Conservation (phyloP, 2,797 vertebrate species). For the Anguilla marmorata region DNA sequence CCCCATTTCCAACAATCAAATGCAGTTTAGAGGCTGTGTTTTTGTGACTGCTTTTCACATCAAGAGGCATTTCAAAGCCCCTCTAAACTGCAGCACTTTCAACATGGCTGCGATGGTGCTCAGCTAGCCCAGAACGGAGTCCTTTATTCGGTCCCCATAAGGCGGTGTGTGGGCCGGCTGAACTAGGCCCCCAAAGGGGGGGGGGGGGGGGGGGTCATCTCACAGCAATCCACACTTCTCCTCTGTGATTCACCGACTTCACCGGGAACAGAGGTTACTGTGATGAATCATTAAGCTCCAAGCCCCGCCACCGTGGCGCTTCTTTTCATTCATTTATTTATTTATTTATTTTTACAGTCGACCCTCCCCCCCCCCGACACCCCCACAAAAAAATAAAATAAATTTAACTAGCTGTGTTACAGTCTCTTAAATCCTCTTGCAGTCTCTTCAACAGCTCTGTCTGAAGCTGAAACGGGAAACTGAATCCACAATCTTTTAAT, state of each 20-base stretch:
- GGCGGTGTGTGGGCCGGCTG: not conserved
- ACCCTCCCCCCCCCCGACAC: not conserved
- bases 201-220: conserved; percentile 38
- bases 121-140: not conserved
- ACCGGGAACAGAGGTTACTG: conserved; percentile 71
- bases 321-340: conserved; percentile 47
- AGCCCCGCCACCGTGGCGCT: conserved; percentile 66
- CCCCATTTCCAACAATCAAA: not conserved
- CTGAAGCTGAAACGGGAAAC: not conserved
- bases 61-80: conserved; percentile 2
- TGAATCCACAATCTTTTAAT: too few relatives aligned
- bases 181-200: conserved; percentile 16
- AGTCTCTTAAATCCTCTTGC: not conserved
- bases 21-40: not conserved
- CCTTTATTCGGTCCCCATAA: not conserved
- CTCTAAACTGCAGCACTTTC: not conserved
- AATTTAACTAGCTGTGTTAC: not conserved
- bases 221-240: conserved; percentile 63
- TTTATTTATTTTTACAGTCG: not conserved
- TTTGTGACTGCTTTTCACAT: conserved; percentile 7
- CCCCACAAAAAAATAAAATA: not conserved
- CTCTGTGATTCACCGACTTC: conserved; percentile 65
- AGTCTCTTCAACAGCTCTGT: not conserved
- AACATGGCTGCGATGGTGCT: not conserved
- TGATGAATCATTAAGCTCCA: conserved; percentile 72